phyloP scores from a whole-genome alignment of 2,797 vertebrate genomes.

The Neostethus bicornis region DNA sequence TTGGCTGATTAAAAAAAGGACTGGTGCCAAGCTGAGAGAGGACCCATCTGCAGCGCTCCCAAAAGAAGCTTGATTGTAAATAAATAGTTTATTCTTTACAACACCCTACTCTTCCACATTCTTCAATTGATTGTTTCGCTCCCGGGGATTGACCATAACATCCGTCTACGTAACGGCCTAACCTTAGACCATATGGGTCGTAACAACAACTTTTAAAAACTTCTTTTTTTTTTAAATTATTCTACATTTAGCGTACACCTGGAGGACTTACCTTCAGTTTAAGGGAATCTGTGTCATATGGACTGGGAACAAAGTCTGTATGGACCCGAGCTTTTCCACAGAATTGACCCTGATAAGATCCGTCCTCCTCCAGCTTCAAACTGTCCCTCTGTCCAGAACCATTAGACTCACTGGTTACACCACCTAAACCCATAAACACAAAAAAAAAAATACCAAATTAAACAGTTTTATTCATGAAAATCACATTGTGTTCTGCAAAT shows the following conservation, averaged over 20 bases:
- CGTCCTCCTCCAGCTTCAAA: conserved; percentile 86
- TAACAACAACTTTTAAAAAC: background rate
- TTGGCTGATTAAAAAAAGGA: too few species aligned
- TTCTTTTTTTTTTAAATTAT: background rate
- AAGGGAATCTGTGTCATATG: conserved; percentile 94
- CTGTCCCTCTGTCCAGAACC: conserved; percentile 88
- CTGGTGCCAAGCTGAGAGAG: too few species aligned
- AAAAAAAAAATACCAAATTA: conserved; percentile 13
- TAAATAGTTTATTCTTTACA: too few species aligned
- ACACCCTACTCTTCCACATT: too few species aligned
- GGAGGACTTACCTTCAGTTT: conserved; percentile 89
- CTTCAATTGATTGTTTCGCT: too few species aligned
- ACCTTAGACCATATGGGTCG: too few species aligned
- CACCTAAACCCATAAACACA: conserved; percentile 78
- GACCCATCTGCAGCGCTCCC: too few species aligned
- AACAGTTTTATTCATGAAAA: background rate
- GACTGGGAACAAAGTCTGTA: conserved; percentile 95
- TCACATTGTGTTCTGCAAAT: background rate
- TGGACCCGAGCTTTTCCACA: conserved; percentile 93
- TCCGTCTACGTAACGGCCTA: too few species aligned
- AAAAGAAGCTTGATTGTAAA: too few species aligned
- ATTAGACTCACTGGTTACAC: conserved; percentile 88
- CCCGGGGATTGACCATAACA: too few species aligned
- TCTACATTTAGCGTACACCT: background rate
- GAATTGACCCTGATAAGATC: conserved; percentile 88